Evolutionary conservation across 2,113 vertebrate species (phyloP).

Genomic region (Psammodynastes pulverulentus): DNA sequence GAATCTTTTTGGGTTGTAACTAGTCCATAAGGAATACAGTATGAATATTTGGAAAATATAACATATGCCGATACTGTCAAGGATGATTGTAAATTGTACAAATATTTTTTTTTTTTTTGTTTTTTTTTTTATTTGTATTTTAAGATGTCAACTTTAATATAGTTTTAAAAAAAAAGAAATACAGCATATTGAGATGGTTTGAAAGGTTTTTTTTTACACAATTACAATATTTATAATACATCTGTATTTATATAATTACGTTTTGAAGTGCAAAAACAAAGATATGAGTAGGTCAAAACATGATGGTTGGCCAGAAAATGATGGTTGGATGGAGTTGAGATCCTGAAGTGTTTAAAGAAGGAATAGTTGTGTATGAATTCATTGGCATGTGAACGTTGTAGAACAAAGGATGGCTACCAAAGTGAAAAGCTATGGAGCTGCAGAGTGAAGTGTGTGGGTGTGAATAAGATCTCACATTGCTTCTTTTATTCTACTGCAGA

Average conservation of each 20-base stretch:
- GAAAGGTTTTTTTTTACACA: no score
- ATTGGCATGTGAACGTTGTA: neutral
- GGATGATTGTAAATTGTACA: no score
- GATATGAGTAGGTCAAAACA: neutral
- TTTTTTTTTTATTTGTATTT: no score
- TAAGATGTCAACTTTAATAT: no score
- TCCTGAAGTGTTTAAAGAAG: neutral
- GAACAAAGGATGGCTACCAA: neutral
- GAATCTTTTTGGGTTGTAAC: neutral
- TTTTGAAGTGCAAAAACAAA: neutral
- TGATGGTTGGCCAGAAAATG: no score
- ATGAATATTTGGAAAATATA: no score
- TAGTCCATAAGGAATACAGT: neutral
- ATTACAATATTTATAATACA: neutral
- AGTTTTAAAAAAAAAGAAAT: no score
- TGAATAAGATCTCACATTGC: neutral
- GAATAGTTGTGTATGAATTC: neutral
- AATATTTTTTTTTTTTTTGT: no score
- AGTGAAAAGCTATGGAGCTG: neutral
- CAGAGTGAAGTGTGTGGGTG: neutral
- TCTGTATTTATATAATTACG: neutral
- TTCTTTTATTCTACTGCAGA: neutral
- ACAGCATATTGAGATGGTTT: no score
- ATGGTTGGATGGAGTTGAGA: neutral
- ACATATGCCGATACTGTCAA: no score